These are phyloP conservation scores for Rhagonycha fulva DNA, from an alignment of 2,888 invertebrate species.

Conservation along the genomic window DNA sequence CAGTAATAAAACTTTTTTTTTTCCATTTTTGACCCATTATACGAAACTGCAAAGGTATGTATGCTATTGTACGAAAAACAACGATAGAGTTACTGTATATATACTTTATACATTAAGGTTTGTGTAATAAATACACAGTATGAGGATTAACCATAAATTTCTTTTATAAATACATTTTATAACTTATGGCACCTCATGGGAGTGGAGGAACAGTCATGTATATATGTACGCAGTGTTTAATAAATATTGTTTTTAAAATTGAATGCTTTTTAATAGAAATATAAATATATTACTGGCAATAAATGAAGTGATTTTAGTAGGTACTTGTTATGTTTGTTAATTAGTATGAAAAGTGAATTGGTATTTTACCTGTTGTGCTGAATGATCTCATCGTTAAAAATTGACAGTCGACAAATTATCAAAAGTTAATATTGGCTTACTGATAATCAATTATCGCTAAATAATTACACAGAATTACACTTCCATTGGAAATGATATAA, in stretches of 20 bases:
- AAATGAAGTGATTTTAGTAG: background rate
- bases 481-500: background rate
- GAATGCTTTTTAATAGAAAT: background rate
- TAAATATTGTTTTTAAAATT: conserved; percentile 23
- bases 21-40: too few relatives aligned
- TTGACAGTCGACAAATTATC: conserved; percentile 28
- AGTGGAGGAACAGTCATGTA: background rate
- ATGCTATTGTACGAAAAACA: too few relatives aligned
- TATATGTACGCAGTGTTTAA: background rate
- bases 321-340: conserved; percentile 26
- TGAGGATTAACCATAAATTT: background rate
- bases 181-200: background rate
- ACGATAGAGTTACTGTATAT: too few relatives aligned
- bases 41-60: too few relatives aligned
- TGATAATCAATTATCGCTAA: conserved; percentile 17
- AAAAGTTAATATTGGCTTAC: conserved; percentile 4
- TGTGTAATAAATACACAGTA: background rate
- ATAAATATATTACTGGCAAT: background rate
- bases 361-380: conserved; percentile 12
- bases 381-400: conserved; percentile 29
- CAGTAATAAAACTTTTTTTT: too few relatives aligned
- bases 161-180: background rate
- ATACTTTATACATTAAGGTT: background rate
- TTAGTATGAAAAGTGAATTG: conserved; percentile 57
- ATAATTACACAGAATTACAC: conserved; percentile 2